phyloP scores from a whole-genome alignment of 2,888 invertebrate species.

The Yponomeuta malinellus region DNA sequence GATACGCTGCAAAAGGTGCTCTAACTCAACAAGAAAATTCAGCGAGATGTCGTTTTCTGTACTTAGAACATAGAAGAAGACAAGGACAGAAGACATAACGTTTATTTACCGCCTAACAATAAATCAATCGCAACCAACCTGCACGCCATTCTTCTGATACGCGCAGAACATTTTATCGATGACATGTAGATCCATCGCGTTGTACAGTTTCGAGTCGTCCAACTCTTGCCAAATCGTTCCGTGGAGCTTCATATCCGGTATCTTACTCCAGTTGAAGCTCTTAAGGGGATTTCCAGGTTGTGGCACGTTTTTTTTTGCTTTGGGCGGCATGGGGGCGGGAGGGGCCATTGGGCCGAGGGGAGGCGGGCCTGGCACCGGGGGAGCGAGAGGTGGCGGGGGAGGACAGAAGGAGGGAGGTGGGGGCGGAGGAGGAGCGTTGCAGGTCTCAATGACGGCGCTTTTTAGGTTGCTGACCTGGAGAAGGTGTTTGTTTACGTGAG shows the following conservation, averaged over 20 bases:
- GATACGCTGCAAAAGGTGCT: too few relatives aligned
- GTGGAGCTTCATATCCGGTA: constrained; percentile 91
- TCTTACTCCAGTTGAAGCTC: constrained; percentile 98
- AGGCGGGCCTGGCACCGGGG: constrained; percentile 77
- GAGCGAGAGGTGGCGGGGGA: constrained; percentile 74
- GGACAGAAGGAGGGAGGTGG: constrained; percentile 67
- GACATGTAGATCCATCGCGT: constrained; percentile 91
- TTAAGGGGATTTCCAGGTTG: constrained; percentile 94
- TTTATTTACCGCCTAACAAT: neutral
- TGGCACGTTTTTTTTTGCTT: constrained; percentile 90
- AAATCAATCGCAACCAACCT: constrained; percentile 54
- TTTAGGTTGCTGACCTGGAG: constrained; percentile 65
- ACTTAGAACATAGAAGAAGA: too few relatives aligned
- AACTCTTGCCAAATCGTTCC: constrained; percentile 97
- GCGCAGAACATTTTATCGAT: constrained; percentile 97
- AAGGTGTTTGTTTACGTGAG: neutral
- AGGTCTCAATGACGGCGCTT: constrained; percentile 60
- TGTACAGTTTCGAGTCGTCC: constrained; percentile 94
- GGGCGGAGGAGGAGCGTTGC: constrained; percentile 41
- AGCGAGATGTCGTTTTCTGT: too few relatives aligned
- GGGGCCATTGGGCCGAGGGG: constrained; percentile 72
- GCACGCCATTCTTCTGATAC: constrained; percentile 93
- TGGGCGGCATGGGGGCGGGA: constrained; percentile 73
- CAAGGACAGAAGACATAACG: too few relatives aligned
- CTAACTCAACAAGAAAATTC: too few relatives aligned